Percentiles rank a stretch among this genome's conserved stretches.
phyloP scores from a whole-genome alignment of 2,797 vertebrate species.

The Sebastes matsubarae region DNA sequence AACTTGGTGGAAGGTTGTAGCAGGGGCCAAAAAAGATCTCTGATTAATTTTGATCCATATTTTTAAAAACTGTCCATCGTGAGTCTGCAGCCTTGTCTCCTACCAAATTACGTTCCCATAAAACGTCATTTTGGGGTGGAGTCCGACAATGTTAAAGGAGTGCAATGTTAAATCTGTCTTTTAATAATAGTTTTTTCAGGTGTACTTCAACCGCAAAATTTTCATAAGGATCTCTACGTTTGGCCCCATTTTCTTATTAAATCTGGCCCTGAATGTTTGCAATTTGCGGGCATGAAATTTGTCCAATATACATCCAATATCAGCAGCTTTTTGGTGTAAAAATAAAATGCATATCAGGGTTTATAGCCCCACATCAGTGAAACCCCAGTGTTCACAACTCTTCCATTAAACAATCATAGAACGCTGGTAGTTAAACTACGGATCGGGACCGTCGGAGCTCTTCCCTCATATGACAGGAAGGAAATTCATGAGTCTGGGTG shows the following conservation, averaged over 20 bases:
- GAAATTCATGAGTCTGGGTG: constrained; percentile 3
- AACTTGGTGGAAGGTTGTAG: background rate
- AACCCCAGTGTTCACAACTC: background rate
- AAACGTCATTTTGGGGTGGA: fast-evolving
- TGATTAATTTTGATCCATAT: no score
- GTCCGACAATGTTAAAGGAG: no score
- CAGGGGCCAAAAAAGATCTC: background rate
- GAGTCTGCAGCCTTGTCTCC: no score
- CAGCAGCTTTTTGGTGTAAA: background rate
- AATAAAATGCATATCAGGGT: background rate
- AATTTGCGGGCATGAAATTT: background rate
- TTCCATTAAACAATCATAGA: background rate
- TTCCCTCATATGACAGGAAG: background rate
- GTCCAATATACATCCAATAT: background rate
- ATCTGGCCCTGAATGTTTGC: background rate
- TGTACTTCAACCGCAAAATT: background rate
- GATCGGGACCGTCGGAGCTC: background rate
- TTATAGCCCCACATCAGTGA: background rate
- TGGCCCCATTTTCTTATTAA: background rate
- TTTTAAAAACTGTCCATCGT: no score
- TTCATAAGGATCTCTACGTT: fast-evolving
- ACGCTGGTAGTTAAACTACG: constrained; percentile 11
- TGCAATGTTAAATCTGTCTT: background rate
- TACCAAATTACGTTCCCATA: no score
- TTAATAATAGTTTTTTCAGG: background rate